phyloP scores from a whole-genome alignment of 2,888 invertebrate species.

The Dolichomitus sp. region DNA sequence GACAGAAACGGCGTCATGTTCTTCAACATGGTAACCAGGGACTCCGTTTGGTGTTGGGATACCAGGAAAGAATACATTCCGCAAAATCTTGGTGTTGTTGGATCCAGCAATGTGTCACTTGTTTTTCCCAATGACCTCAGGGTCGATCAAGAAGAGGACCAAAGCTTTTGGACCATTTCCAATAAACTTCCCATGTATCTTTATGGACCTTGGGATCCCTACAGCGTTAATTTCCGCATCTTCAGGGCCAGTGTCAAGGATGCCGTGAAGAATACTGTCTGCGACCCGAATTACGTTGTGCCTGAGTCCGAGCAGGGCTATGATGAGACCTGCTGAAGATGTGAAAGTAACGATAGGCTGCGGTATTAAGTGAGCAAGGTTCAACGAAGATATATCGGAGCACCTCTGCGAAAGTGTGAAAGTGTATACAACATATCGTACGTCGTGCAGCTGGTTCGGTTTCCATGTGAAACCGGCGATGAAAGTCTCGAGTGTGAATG shows the following conservation, averaged over 20 bases:
- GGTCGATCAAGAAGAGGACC: conserved; percentile 90
- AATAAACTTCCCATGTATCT: conserved; percentile 92
- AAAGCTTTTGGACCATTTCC: conserved; percentile 92
- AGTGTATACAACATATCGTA: conserved; percentile 21
- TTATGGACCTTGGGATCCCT: conserved; percentile 89
- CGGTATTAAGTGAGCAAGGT: neutral
- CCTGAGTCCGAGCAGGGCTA: conserved; percentile 76
- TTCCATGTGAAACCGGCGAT: conserved; percentile 37
- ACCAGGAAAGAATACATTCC: conserved; percentile 90
- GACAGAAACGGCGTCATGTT: conserved; percentile 92
- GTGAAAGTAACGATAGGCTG: conserved; percentile 55
- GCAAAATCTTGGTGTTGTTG: conserved; percentile 89
- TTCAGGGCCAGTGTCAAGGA: conserved; percentile 90
- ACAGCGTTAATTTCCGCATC: conserved; percentile 92
- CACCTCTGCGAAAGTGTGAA: conserved; percentile 54
- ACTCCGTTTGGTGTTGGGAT: conserved; percentile 94
- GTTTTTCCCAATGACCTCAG: conserved; percentile 94
- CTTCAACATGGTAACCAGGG: conserved; percentile 92
- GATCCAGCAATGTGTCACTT: conserved; percentile 89
- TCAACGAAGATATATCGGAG: neutral
- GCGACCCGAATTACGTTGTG: conserved; percentile 88
- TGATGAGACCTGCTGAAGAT: conserved; percentile 79
- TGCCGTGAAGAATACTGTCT: conserved; percentile 90
- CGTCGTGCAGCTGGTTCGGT: neutral
- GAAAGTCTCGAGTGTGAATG: conserved; percentile 50